phyloP scores from a whole-genome alignment of 2,888 invertebrate species.

The Synergus gifuensis region DNA sequence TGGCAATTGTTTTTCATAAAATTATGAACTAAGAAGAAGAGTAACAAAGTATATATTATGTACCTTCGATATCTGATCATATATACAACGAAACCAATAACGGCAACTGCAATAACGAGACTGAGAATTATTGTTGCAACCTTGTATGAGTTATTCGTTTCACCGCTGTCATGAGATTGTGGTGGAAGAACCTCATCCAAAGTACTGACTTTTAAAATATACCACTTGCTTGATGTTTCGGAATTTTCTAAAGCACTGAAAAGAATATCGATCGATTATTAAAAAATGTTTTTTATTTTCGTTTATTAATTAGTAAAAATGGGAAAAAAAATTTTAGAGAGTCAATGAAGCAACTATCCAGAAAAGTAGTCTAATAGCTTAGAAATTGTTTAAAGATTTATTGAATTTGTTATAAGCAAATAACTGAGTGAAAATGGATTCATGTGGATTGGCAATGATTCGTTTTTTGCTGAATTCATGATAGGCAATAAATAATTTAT shows the following conservation, averaged over 20 bases:
- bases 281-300: no score
- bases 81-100: slow-evolving; percentile 38
- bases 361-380: no score
- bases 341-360: no score
- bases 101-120: slow-evolving; percentile 47
- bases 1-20: no score
- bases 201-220: neutral
- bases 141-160: neutral
- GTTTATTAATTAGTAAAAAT: no score
- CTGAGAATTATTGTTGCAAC: slow-evolving; percentile 52
- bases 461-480: no score
- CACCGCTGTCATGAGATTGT: neutral
- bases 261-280: neutral
- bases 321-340: no score
- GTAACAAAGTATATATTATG: neutral
- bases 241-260: neutral
- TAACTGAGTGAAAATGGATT: no score
- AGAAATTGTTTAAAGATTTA: no score
- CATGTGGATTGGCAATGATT: no score
- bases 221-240: neutral
- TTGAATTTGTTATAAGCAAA: no score
- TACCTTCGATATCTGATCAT: neutral
- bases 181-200: neutral
- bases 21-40: neutral
- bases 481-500: no score